phyloP scores from a whole-genome alignment of 2,113 vertebrate species.

The Glaucidium brasilianum region DNA sequence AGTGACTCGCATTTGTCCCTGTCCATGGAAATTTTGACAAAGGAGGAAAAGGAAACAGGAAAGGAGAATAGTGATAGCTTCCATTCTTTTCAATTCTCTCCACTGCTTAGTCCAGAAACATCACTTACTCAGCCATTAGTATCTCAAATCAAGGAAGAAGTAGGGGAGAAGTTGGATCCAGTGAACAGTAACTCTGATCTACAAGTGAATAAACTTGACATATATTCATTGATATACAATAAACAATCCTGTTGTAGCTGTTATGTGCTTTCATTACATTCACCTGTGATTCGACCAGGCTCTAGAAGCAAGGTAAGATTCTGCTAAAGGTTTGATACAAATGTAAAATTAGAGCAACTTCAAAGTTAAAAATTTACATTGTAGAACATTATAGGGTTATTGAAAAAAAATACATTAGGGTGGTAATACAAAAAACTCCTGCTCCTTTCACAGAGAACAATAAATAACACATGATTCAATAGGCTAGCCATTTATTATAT shows the following conservation, averaged over 20 bases:
- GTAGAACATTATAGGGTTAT: neutral
- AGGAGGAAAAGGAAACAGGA: neutral
- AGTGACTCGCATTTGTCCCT: neutral
- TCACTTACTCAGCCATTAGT: neutral
- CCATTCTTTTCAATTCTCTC: neutral
- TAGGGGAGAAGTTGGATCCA: neutral
- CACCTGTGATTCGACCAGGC: neutral
- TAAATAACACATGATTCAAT: slow-evolving; percentile 25
- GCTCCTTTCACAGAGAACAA: neutral
- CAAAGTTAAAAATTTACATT: neutral
- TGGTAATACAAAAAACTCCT: neutral
- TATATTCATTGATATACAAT: too few relatives aligned
- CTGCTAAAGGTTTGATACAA: neutral
- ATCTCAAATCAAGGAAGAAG: neutral
- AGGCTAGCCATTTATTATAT: neutral
- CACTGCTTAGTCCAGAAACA: neutral
- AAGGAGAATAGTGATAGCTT: neutral
- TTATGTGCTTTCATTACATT: neutral
- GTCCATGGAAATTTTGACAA: neutral
- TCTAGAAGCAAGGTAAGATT: neutral
- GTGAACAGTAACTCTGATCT: neutral
- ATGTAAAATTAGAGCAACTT: neutral
- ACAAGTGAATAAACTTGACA: neutral
- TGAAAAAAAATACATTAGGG: neutral
- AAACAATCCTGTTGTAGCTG: neutral